Base-by-base conservation (phyloP, 2,888 invertebrate species). In the Synergus gifuensis region DNA sequence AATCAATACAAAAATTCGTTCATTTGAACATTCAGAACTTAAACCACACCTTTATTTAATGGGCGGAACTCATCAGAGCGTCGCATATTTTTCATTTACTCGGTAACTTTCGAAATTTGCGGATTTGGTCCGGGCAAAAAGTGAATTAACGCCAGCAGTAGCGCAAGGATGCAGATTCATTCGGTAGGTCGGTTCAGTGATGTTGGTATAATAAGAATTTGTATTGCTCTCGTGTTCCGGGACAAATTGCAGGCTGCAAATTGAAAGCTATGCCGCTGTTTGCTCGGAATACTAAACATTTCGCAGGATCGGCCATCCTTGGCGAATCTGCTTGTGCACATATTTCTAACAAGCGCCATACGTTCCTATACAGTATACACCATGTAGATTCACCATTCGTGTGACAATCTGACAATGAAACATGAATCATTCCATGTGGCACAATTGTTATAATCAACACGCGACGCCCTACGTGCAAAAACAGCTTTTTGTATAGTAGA, bases 161-260 rank as follows among this genome's bases (percentile, higher is more conserved):
- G 22, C 18, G 44, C 14, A 28, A 49, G 49, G 73, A 73, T 73
- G 73, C 54, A 73, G 36, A 40, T 73, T 73, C 18, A 54, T 73
- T 73, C 40, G 54, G 54, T 58, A 73, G 69, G 69, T 49, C 69
- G 28, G 69, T 49, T 69, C 58, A 69, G 69, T 67, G 42, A 22
- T 67, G 44, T 69, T 69, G 28, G 54, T 46, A 9, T 36, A 73
- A 36, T 73, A 54, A 49, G 36, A 73, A 54, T 81, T 69, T 77
- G 69, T 67, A 64, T 81, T 69, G 82, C 81, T 81, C 60, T 77
- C 64, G 81, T 77, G 80, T 82, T 78, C 79, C 79, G 85, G 86
- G 85, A 88, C 89, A 88, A 90, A 91, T 89, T 88, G 88, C 88
- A 82, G 83, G 85, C 87, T 87, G 87, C 88, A 90, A 90, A 90